phyloP scores from a whole-genome alignment of 2,797 vertebrate genomes.

The Ciconia nigra region DNA sequence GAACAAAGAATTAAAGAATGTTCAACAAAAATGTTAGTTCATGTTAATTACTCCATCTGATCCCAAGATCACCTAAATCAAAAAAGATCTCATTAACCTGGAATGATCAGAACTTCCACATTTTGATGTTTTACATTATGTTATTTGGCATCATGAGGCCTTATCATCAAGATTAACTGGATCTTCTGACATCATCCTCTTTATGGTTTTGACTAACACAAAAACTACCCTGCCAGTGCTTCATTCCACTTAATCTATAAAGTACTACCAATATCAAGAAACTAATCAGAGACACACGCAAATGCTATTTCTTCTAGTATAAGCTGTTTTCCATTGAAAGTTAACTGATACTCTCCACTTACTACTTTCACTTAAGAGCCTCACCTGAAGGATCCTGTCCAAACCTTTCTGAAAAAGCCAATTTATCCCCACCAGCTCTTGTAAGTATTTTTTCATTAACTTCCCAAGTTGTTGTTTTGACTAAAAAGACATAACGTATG shows the following conservation, averaged over 20 bases:
- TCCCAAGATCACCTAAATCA: not conserved
- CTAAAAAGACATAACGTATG: not conserved
- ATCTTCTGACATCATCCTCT: not conserved
- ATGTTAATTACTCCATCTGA: not conserved
- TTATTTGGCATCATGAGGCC: not conserved
- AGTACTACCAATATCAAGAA: not conserved
- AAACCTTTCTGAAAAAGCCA: not conserved
- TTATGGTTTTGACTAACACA: not conserved
- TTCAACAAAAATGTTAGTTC: not conserved
- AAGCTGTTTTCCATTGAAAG: not conserved
- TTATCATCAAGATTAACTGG: not conserved
- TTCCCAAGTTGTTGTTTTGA: not conserved
- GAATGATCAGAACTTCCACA: not conserved
- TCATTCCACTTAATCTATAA: not conserved
- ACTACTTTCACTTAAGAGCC: not conserved
- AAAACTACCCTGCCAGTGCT: not conserved
- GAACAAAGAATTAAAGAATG: not conserved
- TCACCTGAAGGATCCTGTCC: not conserved
- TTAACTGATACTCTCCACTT: not conserved
- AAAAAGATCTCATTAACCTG: not conserved
- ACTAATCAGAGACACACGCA: not conserved
- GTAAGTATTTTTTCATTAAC: not conserved
- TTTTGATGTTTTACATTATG: not conserved
- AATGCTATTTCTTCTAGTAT: not conserved
- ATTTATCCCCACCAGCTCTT: not conserved